Base-by-base conservation (phyloP, 2,888 invertebrate species). In the Blastobasis adustella region DNA sequence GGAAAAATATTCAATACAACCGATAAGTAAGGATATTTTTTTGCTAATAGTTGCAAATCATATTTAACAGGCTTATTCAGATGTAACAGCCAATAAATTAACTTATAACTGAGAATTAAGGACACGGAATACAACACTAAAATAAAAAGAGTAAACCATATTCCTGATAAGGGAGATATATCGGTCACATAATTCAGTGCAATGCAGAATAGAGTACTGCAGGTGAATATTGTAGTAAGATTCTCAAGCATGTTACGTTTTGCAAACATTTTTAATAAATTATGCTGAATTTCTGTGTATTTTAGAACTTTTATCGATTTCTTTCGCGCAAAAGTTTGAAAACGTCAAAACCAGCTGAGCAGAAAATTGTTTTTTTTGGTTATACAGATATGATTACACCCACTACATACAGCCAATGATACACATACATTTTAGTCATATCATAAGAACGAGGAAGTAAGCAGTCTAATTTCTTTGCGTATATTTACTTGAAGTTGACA, bases 41-140 rank as follows among this genome's bases (percentile, higher is more conserved):
- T 60, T 4, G 73, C 48, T n/a, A 80, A 54, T 10, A 49, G 60
- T 1, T 79, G 76, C n/a, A 82, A 56, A 61, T 89, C 81, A 62
- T 83, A 85, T 54, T 82, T 82, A 37, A 90, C 47, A 5, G 91
- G 90, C 61, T 88, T 89, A 59, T 89, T 90, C 55, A 89, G 73
- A 58, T 76, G 78, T 49, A 91, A 67, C 52, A 91, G 65, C 77
- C 85, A 89, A 63, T 90, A 90, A 37, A 91, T 80, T 64, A 82
- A 78, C 60, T 84, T 81, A 64, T 90, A 89, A 69, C 90, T 90
- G 45, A 87, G 54, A 59, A 82, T 80, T 47, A 90, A 65, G 4
- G 90, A 85, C 0, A 75, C 54, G 42, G 89, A 62, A 69, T 89
- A 89, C 45, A 89, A 57, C 42, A 71, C 51, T 46, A 86, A 42